Evolutionary conservation across 2,113 vertebrate genomes (phyloP).

Genomic region (Chloropsis cyanopogon): DNA sequence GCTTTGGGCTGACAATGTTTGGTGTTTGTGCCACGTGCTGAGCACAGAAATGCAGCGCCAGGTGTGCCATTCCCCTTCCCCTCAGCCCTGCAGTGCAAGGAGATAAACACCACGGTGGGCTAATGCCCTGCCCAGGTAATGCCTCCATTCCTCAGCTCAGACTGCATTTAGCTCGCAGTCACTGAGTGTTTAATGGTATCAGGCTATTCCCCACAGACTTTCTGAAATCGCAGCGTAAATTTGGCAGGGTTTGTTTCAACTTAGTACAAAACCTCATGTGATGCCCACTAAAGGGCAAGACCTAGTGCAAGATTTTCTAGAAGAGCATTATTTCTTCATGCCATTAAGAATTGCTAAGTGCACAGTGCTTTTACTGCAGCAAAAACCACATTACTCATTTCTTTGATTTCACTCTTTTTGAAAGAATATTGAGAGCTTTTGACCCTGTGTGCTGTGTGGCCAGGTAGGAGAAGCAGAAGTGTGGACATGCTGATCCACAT

Average conservation of each 20-base stretch:
- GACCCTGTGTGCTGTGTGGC: not conserved
- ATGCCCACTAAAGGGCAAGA: not conserved
- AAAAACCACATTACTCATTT: not conserved
- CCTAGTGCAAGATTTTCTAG: not conserved
- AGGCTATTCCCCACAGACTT: not conserved
- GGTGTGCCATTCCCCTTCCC: not conserved
- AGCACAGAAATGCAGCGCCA: not conserved
- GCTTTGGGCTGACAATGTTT: not conserved
- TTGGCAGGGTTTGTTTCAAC: not conserved
- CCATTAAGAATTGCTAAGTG: not conserved
- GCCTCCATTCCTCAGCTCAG: not conserved
- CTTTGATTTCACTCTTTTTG: not conserved
- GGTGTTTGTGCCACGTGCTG: not conserved
- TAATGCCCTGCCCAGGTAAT: not conserved
- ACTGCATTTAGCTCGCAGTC: not conserved
- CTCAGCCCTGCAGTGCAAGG: not conserved
- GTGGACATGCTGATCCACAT: accelerated
- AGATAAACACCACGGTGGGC: not conserved
- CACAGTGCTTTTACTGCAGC: not conserved
- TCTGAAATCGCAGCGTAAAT: not conserved
- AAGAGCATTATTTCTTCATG: not conserved
- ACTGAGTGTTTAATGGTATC: not conserved
- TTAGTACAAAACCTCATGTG: not conserved
- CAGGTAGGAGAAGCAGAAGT: not conserved
- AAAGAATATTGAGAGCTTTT: not conserved